Evolutionary conservation across 2,797 vertebrate genomes (phyloP).

Genomic region (Eulemur mongoz): DNA sequence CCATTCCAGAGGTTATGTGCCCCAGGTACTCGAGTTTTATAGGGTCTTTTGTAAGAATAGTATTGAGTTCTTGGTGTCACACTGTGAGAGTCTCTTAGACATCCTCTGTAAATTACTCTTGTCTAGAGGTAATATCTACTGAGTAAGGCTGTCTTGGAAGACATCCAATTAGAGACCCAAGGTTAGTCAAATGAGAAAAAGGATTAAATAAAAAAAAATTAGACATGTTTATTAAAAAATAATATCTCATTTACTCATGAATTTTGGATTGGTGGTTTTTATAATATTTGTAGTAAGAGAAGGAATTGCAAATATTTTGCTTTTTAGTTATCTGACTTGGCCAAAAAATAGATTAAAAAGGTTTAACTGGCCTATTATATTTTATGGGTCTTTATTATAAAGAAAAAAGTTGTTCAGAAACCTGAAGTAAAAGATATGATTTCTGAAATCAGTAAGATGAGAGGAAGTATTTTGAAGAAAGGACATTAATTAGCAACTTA

Average conservation of each 20-base stretch:
- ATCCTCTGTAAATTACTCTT: background rate
- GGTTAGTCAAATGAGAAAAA: background rate
- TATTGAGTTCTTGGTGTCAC: background rate
- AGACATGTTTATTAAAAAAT: background rate
- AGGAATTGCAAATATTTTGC: background rate
- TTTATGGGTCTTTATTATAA: background rate
- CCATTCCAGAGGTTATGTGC: background rate
- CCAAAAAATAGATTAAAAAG: background rate
- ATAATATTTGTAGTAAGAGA: background rate
- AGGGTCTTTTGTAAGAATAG: background rate
- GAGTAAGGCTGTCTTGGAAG: background rate
- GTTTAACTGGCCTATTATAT: background rate
- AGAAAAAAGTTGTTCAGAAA: background rate
- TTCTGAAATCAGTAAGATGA: background rate
- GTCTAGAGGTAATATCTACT: background rate
- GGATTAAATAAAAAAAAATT: background rate
- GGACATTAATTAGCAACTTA: background rate
- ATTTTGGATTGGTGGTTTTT: background rate
- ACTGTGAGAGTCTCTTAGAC: background rate
- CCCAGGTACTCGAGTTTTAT: background rate
- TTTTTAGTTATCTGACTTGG: background rate
- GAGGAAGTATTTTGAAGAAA: background rate
- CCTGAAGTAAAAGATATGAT: background rate
- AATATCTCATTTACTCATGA: background rate
- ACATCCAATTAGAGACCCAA: background rate